Evolutionary conservation across 2,888 invertebrate species (phyloP).

Genomic region (Ophion slaviceki): DNA sequence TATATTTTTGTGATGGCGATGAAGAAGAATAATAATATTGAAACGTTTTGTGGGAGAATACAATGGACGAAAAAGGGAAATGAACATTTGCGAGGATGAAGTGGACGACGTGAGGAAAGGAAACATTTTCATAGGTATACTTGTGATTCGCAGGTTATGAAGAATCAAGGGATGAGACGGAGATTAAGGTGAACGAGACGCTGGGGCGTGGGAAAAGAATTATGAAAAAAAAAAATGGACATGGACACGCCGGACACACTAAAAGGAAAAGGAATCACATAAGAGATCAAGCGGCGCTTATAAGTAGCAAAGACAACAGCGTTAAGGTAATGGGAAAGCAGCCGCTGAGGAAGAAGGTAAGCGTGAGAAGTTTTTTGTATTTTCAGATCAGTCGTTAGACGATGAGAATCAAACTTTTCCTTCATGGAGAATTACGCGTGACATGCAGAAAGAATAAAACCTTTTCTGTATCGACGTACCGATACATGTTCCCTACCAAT

Average conservation of each 20-base stretch:
- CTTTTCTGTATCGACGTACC: conserved; percentile 14
- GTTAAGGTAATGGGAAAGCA: conserved; percentile 9
- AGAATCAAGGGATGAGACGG: conserved; percentile 12
- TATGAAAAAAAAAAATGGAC: conserved; percentile 13
- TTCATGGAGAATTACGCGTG: conserved; percentile 13
- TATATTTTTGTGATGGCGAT: too few species aligned
- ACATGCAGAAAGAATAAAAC: conserved; percentile 10
- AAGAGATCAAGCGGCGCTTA: conserved; percentile 11
- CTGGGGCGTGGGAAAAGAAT: conserved; percentile 10
- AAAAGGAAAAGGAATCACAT: background rate
- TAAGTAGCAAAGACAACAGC: conserved; percentile 14
- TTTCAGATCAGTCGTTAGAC: conserved; percentile 8
- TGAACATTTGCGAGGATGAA: too few species aligned
- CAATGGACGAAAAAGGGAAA: too few species aligned
- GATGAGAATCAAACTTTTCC: conserved; percentile 2
- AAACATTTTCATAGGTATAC: conserved; percentile 16
- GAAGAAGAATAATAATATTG: too few species aligned
- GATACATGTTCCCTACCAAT: conserved; percentile 13
- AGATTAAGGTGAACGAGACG: background rate
- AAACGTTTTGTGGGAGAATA: too few species aligned
- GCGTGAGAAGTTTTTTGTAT: conserved; percentile 5
- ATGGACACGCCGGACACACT: conserved; percentile 14
- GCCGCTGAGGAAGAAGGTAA: conserved; percentile 15
- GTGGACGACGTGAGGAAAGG: conserved; percentile 6
- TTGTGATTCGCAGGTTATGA: conserved; percentile 24